These are phyloP conservation scores for Unio pictorum DNA, from an alignment of 2,888 invertebrate genomes.

Conservation along the genomic window DNA sequence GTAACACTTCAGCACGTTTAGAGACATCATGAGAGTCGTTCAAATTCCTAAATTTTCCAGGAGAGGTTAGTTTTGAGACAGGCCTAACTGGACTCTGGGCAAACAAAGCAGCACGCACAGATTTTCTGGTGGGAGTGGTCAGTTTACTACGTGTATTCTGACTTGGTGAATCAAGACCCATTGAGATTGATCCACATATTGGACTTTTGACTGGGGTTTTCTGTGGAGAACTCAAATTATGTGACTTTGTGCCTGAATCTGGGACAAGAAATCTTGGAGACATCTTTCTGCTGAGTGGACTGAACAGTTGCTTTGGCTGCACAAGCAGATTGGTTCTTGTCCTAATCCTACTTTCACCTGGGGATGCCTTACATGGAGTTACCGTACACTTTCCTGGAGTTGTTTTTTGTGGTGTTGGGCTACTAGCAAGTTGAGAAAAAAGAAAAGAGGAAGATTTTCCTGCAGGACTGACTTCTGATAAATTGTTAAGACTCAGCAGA, in stretches of 20 bases:
- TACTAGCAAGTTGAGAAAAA: constrained; percentile 49
- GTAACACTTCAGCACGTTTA: constrained; percentile 2
- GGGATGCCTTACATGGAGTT: constrained; percentile 38
- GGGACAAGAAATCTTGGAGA: constrained; percentile 23
- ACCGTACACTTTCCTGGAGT: constrained; percentile 19
- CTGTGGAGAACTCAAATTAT: constrained; percentile 4
- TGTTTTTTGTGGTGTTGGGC: constrained; percentile 45
- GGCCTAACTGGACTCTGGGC: constrained; percentile 34
- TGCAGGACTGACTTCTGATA: constrained; percentile 38
- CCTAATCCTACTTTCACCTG: constrained; percentile 30
- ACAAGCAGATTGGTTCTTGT: constrained; percentile 12
- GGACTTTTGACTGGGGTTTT: constrained; percentile 34
- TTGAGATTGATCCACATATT: constrained; percentile 10
- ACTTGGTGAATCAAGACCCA: constrained; percentile 43
- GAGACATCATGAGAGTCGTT: constrained; percentile 1
- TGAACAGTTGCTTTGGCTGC: constrained; percentile 13
- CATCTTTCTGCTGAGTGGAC: constrained; percentile 21
- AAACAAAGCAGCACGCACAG: constrained; percentile 47
- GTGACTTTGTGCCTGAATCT: constrained; percentile 22
- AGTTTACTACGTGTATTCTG: constrained; percentile 41
- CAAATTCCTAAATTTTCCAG: constrained; percentile 17
- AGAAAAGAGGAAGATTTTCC: constrained; percentile 49
- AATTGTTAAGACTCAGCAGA: constrained; percentile 28
- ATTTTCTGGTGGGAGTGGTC: constrained; percentile 37
- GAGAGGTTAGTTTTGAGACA: not conserved